Conservation (phyloP, 2,113 vertebrate genomes). For the Corydoras sp. region DNA sequence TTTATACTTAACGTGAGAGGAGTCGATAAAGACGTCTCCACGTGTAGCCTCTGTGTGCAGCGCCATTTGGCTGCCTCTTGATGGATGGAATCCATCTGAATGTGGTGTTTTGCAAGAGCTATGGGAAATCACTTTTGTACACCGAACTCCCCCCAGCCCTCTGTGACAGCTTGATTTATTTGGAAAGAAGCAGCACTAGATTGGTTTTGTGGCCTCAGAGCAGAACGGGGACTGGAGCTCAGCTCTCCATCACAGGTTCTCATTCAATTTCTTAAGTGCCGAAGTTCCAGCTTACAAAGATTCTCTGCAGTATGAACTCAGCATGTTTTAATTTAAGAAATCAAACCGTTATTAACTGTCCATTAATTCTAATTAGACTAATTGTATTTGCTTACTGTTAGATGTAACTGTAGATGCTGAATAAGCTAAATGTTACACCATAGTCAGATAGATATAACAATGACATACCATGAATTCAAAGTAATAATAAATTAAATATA, state of each 20-base stretch:
- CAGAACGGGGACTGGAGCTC: neutral
- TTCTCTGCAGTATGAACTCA: neutral
- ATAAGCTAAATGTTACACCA: too few relatives aligned
- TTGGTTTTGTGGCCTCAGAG: conserved; percentile 20
- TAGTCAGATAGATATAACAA: too few relatives aligned
- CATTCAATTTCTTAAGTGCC: neutral
- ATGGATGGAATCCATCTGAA: conserved; percentile 42
- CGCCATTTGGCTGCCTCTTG: conserved; percentile 23
- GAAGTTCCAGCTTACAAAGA: neutral
- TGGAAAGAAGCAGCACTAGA: conserved; percentile 23
- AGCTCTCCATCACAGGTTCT: conserved; percentile 13
- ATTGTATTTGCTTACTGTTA: too few relatives aligned
- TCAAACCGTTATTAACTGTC: neutral
- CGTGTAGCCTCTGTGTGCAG: neutral
- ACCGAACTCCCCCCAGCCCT: conserved; percentile 28
- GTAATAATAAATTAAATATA: too few relatives aligned
- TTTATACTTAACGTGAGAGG: conserved; percentile 7
- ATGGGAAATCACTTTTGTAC: conserved; percentile 37
- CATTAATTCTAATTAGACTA: too few relatives aligned
- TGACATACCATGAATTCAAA: too few relatives aligned
- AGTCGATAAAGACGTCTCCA: conserved; percentile 17
- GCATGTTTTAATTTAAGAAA: neutral
- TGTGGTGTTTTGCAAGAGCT: conserved; percentile 25
- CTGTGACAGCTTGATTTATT: conserved; percentile 50
- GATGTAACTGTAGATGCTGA: too few relatives aligned